Base-by-base conservation (phyloP, 2,888 invertebrate genomes). In the Falcaria lacertinaria region DNA sequence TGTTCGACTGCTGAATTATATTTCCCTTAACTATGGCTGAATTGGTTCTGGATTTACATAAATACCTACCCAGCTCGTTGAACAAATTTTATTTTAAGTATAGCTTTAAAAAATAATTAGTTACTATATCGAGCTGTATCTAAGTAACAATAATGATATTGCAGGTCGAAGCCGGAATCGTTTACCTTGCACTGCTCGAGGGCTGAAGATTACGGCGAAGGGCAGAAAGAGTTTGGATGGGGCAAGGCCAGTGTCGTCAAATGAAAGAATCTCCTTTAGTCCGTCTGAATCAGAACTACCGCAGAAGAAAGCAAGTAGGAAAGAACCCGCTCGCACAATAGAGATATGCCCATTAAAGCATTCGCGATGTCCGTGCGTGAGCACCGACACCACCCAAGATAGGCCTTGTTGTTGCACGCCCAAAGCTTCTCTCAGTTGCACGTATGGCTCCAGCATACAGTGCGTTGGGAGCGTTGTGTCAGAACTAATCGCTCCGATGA, bases 321-420 rank as follows among this genome's bases (percentile, higher is more conserved):
- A 28, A 11, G 28, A 11, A 1, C 5, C 22, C 6, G 22, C 6
- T 4, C 28, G 11, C 28, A 11, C 11, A 11, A 11, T 28, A 28
- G 28, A 28, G 11, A 28, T 28, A 11, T 7, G 28, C 2, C 28
- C 28, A 11, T 11, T 11, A 43, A 41, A 39, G 43, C 37, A 17
- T 41, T 44, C 36, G 14, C 28, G 22, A 13, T 34, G 37, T 15
- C 48, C 50, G 4, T 48, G 48, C 14, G 50, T 65, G 1, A 55
- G 60, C 39, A 57, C 66, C 8, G 80, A 80, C 17, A 80, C 80
- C 1, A 68, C 70, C 1, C 47, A 54, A 16, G 77, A 80, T 34
- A 63, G 75, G 42, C 80, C 80, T 0, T 80, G 79, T 37, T 65
- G 65, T 40, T 69, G 71, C 47, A 3, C 47, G 5, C 40, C 52